Evolutionary conservation across 2,888 invertebrate genomes (phyloP).

Genomic region (Drosophila longiperda): DNA sequence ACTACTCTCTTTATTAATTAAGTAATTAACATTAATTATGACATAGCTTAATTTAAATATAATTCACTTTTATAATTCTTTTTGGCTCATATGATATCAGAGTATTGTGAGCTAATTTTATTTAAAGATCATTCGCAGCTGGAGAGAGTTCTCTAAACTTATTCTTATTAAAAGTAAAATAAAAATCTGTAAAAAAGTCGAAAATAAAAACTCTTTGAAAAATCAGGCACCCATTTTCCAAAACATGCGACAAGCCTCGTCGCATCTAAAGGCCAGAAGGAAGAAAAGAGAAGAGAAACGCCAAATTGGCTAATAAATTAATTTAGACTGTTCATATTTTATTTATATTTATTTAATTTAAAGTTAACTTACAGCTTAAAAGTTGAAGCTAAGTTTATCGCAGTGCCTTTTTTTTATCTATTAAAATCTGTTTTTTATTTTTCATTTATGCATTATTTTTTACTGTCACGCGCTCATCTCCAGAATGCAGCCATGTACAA

Average conservation of each 20-base stretch:
- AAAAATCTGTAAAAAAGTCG: background rate
- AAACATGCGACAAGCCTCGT: conserved; percentile 50
- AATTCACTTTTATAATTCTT: no score
- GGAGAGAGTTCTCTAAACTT: no score
- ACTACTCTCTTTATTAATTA: background rate
- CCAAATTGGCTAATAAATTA: conserved; percentile 56
- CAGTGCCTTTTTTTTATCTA: no score
- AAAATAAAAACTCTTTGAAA: conserved; percentile 7
- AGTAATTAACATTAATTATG: background rate
- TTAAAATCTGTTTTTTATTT: background rate
- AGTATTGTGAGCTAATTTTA: no score
- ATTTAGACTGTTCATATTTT: no score
- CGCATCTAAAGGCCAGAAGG: conserved; percentile 19
- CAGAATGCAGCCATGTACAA: conserved; percentile 1
- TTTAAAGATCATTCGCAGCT: no score
- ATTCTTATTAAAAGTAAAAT: background rate
- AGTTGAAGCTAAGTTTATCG: no score
- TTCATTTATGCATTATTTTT: background rate
- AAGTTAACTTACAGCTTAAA: background rate
- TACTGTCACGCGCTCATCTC: conserved; percentile 33
- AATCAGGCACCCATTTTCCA: conserved; percentile 32
- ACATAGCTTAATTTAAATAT: background rate
- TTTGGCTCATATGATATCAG: no score
- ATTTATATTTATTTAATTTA: background rate
- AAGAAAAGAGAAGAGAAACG: conserved; percentile 16